Percentiles rank a stretch among this genome's conserved stretches.
Conservation (phyloP, 2,888 invertebrate genomes). For the Ferdinandea cuprea region DNA sequence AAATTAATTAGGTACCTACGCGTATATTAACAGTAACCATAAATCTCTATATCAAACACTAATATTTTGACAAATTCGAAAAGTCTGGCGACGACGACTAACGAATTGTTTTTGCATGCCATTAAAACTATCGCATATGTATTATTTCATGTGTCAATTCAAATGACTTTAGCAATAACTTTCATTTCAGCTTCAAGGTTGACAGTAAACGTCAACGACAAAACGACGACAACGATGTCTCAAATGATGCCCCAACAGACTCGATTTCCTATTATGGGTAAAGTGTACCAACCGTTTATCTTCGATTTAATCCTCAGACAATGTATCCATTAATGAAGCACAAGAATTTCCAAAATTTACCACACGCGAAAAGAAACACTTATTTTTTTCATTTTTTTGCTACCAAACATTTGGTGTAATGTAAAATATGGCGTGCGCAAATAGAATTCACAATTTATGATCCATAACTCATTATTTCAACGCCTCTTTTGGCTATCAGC, state of each 20-base stretch:
- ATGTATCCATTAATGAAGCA: slow-evolving; percentile 40
- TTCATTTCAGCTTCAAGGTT: slow-evolving; percentile 5
- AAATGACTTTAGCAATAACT: slow-evolving; percentile 16
- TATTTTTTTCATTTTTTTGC: slow-evolving; percentile 10
- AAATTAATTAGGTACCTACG: slow-evolving; percentile 25
- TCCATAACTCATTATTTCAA: slow-evolving; percentile 62
- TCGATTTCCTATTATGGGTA: not conserved
- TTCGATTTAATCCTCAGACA: slow-evolving; percentile 52
- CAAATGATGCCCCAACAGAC: slow-evolving; percentile 33
- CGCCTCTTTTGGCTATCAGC: slow-evolving; percentile 31
- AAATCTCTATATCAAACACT: slow-evolving; percentile 37
- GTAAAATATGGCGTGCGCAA: slow-evolving; percentile 23
- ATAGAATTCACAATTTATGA: slow-evolving; percentile 68
- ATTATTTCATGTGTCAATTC: slow-evolving; percentile 9
- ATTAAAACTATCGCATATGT: not conserved
- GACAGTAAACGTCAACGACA: too few species aligned
- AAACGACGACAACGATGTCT: too few species aligned
- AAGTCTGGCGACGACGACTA: too few species aligned
- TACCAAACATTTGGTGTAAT: slow-evolving; percentile 5
- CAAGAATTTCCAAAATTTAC: slow-evolving; percentile 26
- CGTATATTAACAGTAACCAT: slow-evolving; percentile 13
- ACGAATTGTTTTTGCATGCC: not conserved
- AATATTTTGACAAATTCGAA: slow-evolving; percentile 48
- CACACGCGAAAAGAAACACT: slow-evolving; percentile 1
- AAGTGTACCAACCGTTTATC: slow-evolving; percentile 48